Percentiles rank a stretch among this genome's conserved stretches.
Conservation (phyloP, 2,888 invertebrate species). For the Campopleginae sp. region DNA sequence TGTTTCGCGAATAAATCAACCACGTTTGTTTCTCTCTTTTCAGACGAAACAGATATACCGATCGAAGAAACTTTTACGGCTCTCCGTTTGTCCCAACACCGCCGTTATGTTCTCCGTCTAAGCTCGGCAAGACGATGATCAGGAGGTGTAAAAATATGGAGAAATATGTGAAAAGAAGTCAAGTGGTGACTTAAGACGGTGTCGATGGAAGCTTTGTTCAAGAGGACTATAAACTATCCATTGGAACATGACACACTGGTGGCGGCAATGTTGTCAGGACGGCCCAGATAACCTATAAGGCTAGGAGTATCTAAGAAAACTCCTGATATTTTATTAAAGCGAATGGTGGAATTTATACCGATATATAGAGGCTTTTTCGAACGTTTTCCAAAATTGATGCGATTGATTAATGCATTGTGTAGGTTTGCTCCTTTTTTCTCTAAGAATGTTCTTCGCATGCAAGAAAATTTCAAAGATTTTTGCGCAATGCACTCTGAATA, state of each 20-base stretch:
- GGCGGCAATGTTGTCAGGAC: background rate
- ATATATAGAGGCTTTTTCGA: background rate
- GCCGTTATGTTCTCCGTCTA: background rate
- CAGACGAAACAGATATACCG: conserved; percentile 29
- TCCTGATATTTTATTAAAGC: background rate
- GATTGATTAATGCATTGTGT: background rate
- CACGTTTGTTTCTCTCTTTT: conserved; percentile 52
- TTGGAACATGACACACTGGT: background rate
- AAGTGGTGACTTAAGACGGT: background rate
- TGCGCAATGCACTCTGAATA: too few relatives aligned
- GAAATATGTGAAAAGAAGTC: conserved; percentile 36
- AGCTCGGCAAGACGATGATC: background rate
- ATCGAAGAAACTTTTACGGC: conserved; percentile 50
- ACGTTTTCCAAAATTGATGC: background rate
- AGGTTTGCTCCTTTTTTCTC: background rate
- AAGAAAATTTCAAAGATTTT: background rate
- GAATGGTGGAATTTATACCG: background rate
- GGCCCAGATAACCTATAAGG: conserved; percentile 3
- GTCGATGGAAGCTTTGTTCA: conserved; percentile 10
- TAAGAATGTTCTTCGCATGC: background rate
- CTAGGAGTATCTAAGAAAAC: background rate
- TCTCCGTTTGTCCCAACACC: conserved; percentile 32
- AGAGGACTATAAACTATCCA: background rate
- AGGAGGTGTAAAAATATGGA: conserved; percentile 38
- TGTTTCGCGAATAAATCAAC: conserved; percentile 61